Conservation (phyloP, 2,797 vertebrate genomes). For the Capromys pilorides region DNA sequence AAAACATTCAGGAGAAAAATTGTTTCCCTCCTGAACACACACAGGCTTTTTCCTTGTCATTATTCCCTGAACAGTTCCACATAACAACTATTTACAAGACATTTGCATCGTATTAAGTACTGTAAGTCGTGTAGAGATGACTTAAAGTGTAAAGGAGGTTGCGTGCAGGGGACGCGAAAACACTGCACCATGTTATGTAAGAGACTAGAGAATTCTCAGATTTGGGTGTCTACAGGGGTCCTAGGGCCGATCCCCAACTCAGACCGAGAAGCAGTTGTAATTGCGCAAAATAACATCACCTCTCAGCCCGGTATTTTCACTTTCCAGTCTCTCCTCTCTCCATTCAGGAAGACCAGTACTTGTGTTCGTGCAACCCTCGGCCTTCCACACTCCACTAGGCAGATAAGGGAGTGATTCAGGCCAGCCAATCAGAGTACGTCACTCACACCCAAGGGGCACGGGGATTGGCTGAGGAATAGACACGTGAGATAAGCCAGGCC, state of each 20-base stretch:
- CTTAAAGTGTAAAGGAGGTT: neutral
- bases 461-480: neutral
- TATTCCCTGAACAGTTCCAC: neutral
- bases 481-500: neutral
- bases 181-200: neutral
- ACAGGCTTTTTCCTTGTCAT: neutral
- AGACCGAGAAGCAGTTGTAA: neutral
- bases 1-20: neutral
- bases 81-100: neutral
- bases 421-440: neutral
- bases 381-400: neutral
- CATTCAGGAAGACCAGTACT: neutral
- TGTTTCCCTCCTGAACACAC: neutral
- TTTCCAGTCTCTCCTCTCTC: neutral
- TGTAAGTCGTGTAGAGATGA: neutral
- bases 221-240: neutral
- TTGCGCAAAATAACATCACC: neutral
- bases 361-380: neutral
- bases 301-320: neutral
- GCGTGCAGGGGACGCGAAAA: neutral
- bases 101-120: neutral
- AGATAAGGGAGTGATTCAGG: neutral
- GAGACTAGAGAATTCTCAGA: neutral
- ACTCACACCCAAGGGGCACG: neutral
- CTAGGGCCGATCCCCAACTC: neutral